Percentiles rank a stretch among this genome's conserved stretches.
Evolutionary conservation across 2,888 invertebrate species (phyloP).

Genomic region (Latheticus oryzae): DNA sequence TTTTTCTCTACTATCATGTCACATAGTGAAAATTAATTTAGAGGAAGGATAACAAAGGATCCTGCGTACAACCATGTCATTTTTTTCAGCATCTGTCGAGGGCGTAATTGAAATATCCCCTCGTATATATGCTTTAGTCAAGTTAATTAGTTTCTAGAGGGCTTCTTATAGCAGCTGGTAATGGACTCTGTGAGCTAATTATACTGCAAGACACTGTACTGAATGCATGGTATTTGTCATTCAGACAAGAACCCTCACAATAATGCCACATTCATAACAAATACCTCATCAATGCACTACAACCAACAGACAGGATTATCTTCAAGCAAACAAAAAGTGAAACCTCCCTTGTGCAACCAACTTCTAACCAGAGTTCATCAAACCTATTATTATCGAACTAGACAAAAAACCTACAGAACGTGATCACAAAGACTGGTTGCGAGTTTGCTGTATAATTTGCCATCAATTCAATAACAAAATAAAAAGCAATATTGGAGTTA

Average conservation of each 20-base stretch:
- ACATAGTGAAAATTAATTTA: constrained; percentile 7
- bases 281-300: constrained; percentile 16
- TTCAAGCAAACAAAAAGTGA: too few relatives aligned
- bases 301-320: too few relatives aligned
- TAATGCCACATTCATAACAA: constrained; percentile 17
- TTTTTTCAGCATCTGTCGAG: constrained; percentile 31
- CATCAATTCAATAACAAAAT: too few relatives aligned
- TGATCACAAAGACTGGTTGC: too few relatives aligned
- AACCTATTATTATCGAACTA: too few relatives aligned
- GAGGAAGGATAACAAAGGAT: constrained; percentile 7
- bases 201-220: constrained; percentile 31
- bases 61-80: constrained; percentile 4
- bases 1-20: constrained; percentile 2
- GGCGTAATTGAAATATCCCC: constrained; percentile 35
- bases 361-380: too few relatives aligned
- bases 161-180: constrained; percentile 37
- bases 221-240: constrained; percentile 19
- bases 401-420: too few relatives aligned
- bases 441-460: too few relatives aligned
- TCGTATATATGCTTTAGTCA: constrained; percentile 16
- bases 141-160: constrained; percentile 33
- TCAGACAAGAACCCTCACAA: constrained; percentile 19
- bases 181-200: constrained; percentile 35
- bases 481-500: too few relatives aligned
- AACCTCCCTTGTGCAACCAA: too few relatives aligned